A percentile compares a stretch with the other conserved stretches of the same genome.
These are phyloP conservation scores for Cuniculus paca DNA, from an alignment of 2,797 vertebrate genomes.

Conservation along the genomic window DNA sequence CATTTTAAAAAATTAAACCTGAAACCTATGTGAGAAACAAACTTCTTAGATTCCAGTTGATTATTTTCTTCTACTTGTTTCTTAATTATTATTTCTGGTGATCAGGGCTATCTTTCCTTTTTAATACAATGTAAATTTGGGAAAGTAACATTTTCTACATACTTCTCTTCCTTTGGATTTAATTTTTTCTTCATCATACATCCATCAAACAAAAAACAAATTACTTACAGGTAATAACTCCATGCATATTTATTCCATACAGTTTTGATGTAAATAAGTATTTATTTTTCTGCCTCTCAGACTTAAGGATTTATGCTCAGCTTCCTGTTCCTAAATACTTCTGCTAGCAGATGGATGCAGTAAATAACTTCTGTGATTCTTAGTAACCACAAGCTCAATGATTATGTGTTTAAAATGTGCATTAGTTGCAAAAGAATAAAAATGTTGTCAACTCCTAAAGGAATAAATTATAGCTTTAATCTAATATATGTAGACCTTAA, in stretches of 20 bases:
- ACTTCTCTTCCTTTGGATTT: conserved; percentile 49
- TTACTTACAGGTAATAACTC: conserved; percentile 30
- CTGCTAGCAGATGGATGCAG: neutral
- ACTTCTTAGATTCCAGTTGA: neutral
- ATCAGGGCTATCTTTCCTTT: neutral
- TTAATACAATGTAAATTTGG: neutral
- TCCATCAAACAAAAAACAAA: conserved; percentile 27
- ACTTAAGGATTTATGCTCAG: conserved; percentile 53
- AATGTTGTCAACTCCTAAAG: conserved; percentile 24
- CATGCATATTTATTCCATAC: conserved; percentile 41
- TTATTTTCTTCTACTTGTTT: neutral
- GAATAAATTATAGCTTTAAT: conserved; percentile 57
- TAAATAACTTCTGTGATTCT: conserved; percentile 51
- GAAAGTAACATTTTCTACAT: neutral
- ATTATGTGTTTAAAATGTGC: conserved; percentile 44
- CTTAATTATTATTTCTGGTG: neutral
- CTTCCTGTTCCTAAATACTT: neutral
- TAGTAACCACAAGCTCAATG: conserved; percentile 26
- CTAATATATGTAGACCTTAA: neutral
- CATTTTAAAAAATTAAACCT: neutral
- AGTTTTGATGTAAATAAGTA: conserved; percentile 55
- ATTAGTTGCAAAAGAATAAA: conserved; percentile 21
- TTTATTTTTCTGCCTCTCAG: conserved; percentile 57
- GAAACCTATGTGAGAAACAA: neutral
- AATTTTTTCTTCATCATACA: conserved; percentile 47